Base-by-base conservation (phyloP, 2,888 invertebrate species). In the Gibbula magus region DNA sequence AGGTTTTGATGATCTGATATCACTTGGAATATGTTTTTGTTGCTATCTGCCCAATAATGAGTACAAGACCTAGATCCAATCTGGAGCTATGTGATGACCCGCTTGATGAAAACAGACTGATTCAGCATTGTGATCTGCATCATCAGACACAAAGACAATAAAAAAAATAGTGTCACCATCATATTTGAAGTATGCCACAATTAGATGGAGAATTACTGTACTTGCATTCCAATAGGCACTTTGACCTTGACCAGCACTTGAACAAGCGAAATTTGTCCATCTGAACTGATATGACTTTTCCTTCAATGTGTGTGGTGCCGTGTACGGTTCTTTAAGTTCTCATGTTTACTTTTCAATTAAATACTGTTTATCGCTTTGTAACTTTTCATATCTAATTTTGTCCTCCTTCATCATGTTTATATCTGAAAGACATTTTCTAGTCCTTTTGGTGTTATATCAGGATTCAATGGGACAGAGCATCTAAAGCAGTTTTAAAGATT, bases 241-340 rank as follows among this genome's bases (percentile, higher is more conserved):
- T 74, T 85, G 86, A 5, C 86, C 77, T 45, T 86, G 83, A 35
- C 83, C 81, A 10, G 77, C 25, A 13, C 81, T 51, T 18, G 78
- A 45, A 70, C 83, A 85, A 0, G 76, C 51, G 35, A 73, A 85
- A 54, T 83, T 86, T 76, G 45, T 86, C 84, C 85, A 85, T 85
- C 39, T 84, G 84, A 5, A 83, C n/a, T n/a, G n/a, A 22, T 16
- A 86, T 74, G 13, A 81, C 32, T 82, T 82, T 45, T 82, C 51
- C 75, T 84, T 81, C 5, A 83, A 52, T 0, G 32, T 67, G n/a
- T 79, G 77, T 4, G 83, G 32, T 39, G 82, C 75, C 0, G 35
- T 45, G 45, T 80, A 86, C 73, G 85, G 82, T 20, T 53, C 54
- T 13, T 39, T 22, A 2, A 84, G 74, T 75, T 77, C 53, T 2